These are phyloP conservation scores for Netelia fuscicornis DNA, from an alignment of 2,888 invertebrate species.

Conservation along the genomic window DNA sequence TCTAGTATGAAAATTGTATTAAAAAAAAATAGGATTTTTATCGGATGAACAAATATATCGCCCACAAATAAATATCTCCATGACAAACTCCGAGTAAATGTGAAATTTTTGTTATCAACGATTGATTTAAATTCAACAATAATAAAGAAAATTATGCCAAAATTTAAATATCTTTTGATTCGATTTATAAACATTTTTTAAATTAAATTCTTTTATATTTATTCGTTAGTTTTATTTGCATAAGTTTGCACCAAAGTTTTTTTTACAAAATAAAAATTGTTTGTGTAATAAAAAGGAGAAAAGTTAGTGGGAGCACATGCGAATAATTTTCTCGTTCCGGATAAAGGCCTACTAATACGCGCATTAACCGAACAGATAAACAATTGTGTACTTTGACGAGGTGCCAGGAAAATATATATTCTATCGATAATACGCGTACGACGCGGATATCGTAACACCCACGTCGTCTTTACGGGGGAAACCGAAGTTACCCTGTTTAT, in stretches of 20 bases:
- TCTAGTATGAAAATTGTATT: too few species aligned
- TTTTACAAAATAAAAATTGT: neutral
- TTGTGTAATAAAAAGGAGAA: neutral
- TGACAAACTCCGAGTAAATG: too few species aligned
- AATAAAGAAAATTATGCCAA: too few species aligned
- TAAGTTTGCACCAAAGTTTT: too few species aligned
- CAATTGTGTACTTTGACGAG: conserved; percentile 51
- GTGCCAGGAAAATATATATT: conserved; percentile 56
- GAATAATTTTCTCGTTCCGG: neutral
- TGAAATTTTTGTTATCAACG: too few species aligned
- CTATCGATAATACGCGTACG: conserved; percentile 32
- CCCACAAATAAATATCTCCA: too few species aligned
- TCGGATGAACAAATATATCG: too few species aligned
- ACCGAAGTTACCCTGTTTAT: conserved; percentile 19
- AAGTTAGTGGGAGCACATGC: neutral
- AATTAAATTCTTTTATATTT: too few species aligned
- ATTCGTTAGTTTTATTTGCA: too few species aligned
- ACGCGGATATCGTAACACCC: conserved; percentile 23
- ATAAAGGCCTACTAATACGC: neutral
- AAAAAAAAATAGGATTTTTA: too few species aligned
- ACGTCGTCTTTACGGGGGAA: conserved; percentile 6
- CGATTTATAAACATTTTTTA: neutral
- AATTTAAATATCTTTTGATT: too few species aligned
- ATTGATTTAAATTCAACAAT: too few species aligned
- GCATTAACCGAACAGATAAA: conserved; percentile 9